Evolutionary conservation across 2,113 vertebrate species (phyloP), one percentile per base, ranked within the genome.

Genomic region (Callithrix jacchus): DNA sequence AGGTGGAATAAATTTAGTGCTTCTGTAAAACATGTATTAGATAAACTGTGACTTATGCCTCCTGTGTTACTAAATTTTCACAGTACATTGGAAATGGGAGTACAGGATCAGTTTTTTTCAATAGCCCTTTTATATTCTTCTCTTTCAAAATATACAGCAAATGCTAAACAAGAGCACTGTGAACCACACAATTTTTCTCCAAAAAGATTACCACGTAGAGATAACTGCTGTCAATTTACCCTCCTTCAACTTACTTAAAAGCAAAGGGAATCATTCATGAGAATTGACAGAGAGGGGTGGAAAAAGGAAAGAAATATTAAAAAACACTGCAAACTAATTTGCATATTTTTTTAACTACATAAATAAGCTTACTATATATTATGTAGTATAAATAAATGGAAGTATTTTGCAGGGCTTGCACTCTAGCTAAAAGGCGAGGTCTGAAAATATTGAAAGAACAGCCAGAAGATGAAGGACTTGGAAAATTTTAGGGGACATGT

Each of bases 131-230:
- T 35, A 32, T 32, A 82, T 79, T 91, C 11, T 56, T 77, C n/a
- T 92, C 42, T 85, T 81, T 95, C 37, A 82, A 94, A 68, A 93
- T 84, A 21, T 45, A 21, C 27, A 92, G 13, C 49, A 95, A 83
- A 97, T 82, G n/a, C 9, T 88, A 49, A 94, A 54, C 1, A 87
- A 92, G 35, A 93, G 18, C 25, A 47, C 1, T 37, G 18, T 42
- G 61, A 30, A 42, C 12, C 42, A 92, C n/a, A 49, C 23, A 54
- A 49, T 23, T 84, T 76, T 84, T 84, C 56, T 89, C 35, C 5
- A 76, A 70, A 95, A 91, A 40, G 8, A 82, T 68, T 49, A 21
- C 16, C 40, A 92, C 73, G 5, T 47, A 85, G 42, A 79, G 87
- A 80, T 30, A 70, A 49, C 20, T 74, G 1, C 16, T 91, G 6